Base-by-base conservation (phyloP, 2,888 invertebrate species). In the Hypomecis atomaria region DNA sequence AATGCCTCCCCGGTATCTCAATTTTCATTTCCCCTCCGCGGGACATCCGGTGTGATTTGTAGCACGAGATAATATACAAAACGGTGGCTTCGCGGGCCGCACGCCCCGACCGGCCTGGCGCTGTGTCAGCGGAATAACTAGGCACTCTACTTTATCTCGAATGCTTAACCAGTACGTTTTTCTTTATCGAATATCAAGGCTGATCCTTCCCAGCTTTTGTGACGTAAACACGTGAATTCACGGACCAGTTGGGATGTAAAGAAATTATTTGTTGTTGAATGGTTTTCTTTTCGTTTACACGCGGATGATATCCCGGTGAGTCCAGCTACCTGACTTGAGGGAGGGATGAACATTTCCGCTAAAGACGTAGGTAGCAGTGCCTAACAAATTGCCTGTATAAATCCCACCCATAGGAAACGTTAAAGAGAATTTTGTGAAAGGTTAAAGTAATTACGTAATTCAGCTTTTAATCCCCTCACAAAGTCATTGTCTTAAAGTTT, bases 21-120 rank as follows among this genome's bases (percentile, higher is more conserved):
- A 90, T 91, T 90, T 90, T 90, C 89, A 89, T 91, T 90, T 90
- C 89, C 88, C 90, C 88, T 88, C 84, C 81, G 85, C 81, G 86
- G 86, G 86, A 88, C 88, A 89, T 89, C 90, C 89, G 88, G 85
- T 90, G 89, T 91, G 90, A 91, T 91, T 90, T 91, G 91, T 91
- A 89, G 90, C 89, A 81, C 80, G 79, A 90, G 91, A 90, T 91
- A 90, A 90, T 89, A 90, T 87, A 90, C 89, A 90, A 89, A 91
- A 89, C 89, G 90, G 86, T 84, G 88, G 87, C 83, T 86, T 87
- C 85, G 86, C 85, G 88, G 83, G 84, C 80, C 84, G 83, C 79
- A 57, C 62, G 67, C 62, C 58, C 66, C 65, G 36, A 23, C 62
- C 42, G 52, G 67, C 79, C 78, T 82, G 77, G 74, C 81, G 76